Percentiles rank a stretch among this genome's conserved stretches.
Conservation (phyloP, 2,888 invertebrate species). For the Hypomecis punctinalis region DNA sequence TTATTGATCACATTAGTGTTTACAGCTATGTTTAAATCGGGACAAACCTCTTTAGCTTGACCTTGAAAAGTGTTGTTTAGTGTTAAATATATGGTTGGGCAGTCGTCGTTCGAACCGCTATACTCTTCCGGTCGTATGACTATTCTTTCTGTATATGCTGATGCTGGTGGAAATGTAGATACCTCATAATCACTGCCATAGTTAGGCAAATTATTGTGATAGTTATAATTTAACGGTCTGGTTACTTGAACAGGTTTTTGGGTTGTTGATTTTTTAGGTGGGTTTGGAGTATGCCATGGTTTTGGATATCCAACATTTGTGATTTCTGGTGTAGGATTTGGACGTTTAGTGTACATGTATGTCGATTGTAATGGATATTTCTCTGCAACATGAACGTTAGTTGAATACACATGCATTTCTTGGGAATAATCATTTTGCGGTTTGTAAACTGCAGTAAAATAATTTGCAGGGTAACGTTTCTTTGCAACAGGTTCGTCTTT, state of each 20-base stretch:
- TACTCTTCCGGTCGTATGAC: conserved; percentile 80
- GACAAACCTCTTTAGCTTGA: conserved; percentile 87
- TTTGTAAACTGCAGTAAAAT: conserved; percentile 45
- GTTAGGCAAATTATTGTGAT: conserved; percentile 63
- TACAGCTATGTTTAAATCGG: conserved; percentile 88
- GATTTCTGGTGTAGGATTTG: conserved; percentile 71
- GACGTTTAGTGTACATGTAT: conserved; percentile 66
- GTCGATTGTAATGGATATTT: conserved; percentile 61
- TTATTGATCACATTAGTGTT: conserved; percentile 88
- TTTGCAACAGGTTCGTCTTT: conserved; percentile 47
- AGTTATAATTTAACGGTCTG: conserved; percentile 64
- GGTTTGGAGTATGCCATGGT: conserved; percentile 57
- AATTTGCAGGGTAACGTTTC: conserved; percentile 43
- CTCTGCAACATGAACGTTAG: conserved; percentile 66
- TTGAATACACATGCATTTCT: conserved; percentile 63
- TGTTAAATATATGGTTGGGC: conserved; percentile 85
- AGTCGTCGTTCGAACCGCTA: conserved; percentile 73
- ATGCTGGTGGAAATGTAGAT: conserved; percentile 72
- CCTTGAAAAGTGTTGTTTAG: conserved; percentile 82
- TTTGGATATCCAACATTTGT: conserved; percentile 76
- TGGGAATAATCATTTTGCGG: conserved; percentile 53
- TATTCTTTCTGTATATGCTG: conserved; percentile 75
- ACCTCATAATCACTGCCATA: conserved; percentile 69
- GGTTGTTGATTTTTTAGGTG: conserved; percentile 60
- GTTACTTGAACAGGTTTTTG: conserved; percentile 62